These are phyloP conservation scores for Mola mola DNA, from an alignment of 2,113 vertebrate species.

Conservation along the genomic window DNA sequence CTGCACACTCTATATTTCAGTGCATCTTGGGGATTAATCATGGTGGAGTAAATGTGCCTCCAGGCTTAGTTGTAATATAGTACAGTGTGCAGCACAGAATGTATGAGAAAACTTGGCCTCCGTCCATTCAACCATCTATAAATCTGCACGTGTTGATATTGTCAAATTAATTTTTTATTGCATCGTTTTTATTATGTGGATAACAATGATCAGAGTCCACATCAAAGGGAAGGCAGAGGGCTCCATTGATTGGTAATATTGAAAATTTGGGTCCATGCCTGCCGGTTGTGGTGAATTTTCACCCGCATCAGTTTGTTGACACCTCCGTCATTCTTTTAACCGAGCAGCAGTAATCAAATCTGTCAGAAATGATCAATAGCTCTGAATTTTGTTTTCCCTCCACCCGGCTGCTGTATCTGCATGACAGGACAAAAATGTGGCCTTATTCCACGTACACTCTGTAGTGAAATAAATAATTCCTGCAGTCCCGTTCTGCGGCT, in stretches of 20 bases:
- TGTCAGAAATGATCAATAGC: background rate
- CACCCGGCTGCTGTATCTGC: too few relatives aligned
- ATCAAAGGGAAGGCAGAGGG: too few relatives aligned
- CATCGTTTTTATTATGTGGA: too few relatives aligned
- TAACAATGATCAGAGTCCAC: too few relatives aligned
- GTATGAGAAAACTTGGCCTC: too few relatives aligned
- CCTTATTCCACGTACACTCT: background rate
- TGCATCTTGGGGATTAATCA: conserved; percentile 17
- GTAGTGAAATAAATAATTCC: conserved; percentile 3
- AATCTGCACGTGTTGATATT: too few relatives aligned
- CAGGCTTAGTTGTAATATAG: conserved; percentile 14
- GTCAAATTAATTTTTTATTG: too few relatives aligned
- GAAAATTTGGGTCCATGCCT: too few relatives aligned
- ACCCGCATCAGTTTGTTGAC: background rate
- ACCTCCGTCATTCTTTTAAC: background rate
- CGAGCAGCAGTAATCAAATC: background rate
- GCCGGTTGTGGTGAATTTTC: too few relatives aligned
- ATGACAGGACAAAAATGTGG: background rate
- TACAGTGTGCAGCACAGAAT: too few relatives aligned
- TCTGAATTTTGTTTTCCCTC: too few relatives aligned
- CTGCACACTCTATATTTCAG: background rate
- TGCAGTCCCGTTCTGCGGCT: background rate
- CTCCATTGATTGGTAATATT: too few relatives aligned
- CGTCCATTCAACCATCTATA: background rate
- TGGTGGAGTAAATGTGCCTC: conserved; percentile 27